phyloP scores from a whole-genome alignment of 2,888 invertebrate genomes.

The Oxyteleia sp. region DNA sequence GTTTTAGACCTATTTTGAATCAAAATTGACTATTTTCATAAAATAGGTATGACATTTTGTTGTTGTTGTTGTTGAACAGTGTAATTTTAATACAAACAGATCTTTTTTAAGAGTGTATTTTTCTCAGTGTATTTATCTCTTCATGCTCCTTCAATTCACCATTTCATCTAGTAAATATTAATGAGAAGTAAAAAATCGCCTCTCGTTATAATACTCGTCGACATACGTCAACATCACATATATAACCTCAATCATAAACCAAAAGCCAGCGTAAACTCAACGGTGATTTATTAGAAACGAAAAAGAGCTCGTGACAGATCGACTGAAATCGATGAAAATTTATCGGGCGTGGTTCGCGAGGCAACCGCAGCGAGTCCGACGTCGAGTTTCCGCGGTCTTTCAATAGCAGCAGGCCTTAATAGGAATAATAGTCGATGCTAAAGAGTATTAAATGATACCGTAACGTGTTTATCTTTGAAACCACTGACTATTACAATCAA shows the following conservation, averaged over 20 bases:
- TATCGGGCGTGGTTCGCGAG: slow-evolving; percentile 57
- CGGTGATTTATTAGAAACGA: slow-evolving; percentile 46
- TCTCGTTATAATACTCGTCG: too few relatives aligned
- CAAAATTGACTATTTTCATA: too few relatives aligned
- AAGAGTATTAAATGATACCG: slow-evolving; percentile 68
- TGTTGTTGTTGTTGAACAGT: too few relatives aligned
- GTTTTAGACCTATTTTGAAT: too few relatives aligned
- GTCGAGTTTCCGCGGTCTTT: slow-evolving; percentile 63
- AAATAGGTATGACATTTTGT: too few relatives aligned
- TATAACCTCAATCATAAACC: slow-evolving; percentile 34
- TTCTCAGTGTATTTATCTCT: too few relatives aligned
- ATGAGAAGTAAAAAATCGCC: too few relatives aligned
- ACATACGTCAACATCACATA: too few relatives aligned
- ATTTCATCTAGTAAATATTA: too few relatives aligned
- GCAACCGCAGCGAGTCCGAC: slow-evolving; percentile 38
- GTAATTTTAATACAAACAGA: too few relatives aligned
- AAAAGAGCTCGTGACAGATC: slow-evolving; percentile 46
- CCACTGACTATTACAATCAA: slow-evolving; percentile 67
- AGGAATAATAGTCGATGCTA: slow-evolving; percentile 65
- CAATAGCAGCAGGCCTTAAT: slow-evolving; percentile 59
- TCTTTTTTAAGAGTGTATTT: too few relatives aligned
- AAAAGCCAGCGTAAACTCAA: slow-evolving; percentile 3
- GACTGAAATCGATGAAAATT: slow-evolving; percentile 62
- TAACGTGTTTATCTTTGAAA: slow-evolving; percentile 64
- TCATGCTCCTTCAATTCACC: too few relatives aligned